Conservation (phyloP, 2,797 vertebrate genomes). For the Pseudomugil gertrudae region DNA sequence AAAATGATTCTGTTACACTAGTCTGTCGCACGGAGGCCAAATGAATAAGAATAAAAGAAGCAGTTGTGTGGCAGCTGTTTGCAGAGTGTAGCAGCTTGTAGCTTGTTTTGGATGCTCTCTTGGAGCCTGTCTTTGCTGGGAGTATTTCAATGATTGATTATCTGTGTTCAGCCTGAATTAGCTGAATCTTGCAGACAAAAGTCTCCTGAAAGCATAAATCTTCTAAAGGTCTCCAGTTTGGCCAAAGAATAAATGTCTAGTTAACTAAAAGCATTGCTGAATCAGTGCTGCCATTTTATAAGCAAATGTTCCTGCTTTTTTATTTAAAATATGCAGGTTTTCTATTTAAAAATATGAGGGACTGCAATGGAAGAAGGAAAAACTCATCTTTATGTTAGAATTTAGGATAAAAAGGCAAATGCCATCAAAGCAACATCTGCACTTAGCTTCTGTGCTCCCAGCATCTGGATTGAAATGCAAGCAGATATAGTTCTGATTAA, state of each 20-base stretch:
- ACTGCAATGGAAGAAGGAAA: background rate
- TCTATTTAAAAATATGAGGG: background rate
- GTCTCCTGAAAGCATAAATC: background rate
- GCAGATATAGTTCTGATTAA: background rate
- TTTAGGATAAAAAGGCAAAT: background rate
- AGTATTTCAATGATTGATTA: slow-evolving; percentile 2
- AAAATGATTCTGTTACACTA: slow-evolving; percentile 23
- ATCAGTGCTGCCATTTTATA: background rate
- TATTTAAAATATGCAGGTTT: background rate
- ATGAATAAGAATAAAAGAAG: slow-evolving; percentile 11
- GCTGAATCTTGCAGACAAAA: background rate
- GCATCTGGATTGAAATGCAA: slow-evolving; percentile 18
- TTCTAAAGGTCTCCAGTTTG: background rate
- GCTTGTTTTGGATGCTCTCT: slow-evolving; percentile 21
- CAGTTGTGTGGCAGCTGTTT: slow-evolving; percentile 20
- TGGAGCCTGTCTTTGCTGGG: slow-evolving; percentile 31
- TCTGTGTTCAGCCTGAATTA: background rate
- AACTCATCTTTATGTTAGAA: background rate
- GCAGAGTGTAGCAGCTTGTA: slow-evolving; percentile 36
- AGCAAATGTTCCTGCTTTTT: background rate
- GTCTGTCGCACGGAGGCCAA: slow-evolving; percentile 45
- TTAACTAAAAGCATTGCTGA: background rate
- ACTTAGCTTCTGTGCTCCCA: slow-evolving; percentile 19
- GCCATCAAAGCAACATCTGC: background rate
- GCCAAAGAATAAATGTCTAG: background rate